Evolutionary conservation across 2,888 invertebrate species (phyloP), one percentile per base, ranked within the genome.

Genomic region (Microplitis manilae): DNA sequence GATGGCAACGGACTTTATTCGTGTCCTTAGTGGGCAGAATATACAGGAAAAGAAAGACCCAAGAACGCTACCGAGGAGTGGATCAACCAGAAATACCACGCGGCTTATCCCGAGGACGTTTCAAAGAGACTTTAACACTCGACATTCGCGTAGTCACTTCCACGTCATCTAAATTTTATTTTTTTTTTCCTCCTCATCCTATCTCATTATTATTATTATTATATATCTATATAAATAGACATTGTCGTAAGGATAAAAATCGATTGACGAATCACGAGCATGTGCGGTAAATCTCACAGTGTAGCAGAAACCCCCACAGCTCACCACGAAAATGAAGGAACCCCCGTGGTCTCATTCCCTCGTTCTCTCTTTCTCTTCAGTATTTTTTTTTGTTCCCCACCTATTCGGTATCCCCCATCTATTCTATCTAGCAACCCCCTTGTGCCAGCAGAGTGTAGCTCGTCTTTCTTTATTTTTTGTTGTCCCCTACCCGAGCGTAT

Each of bases 201-300:
- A 4, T 50, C 50, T 50, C 5, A 9, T 50, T 50, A 2, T 50
- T 13, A 50, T 41, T 41, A 6, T 41, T 41, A 6, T 41, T 41
- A 6, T 41, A 9, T 50, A 50, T 50, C 2, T 13, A 50, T 50
- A 8, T 13, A 50, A 50, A 50, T 50, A 50, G 13, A 2, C 8
- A 50, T 13, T 50, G 8, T 1, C 50, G 13, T 13, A 8, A 50
- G 13, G 13, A 50, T 13, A 13, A 50, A 30, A 59, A 73, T 73
- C 73, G 73, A 73, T 73, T 59, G 38, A 13, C 59, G 60, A 73
- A 73, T 67, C 59, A 59, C 30, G 30, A 67, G 73, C 73, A 73
- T 73, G 73, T 73, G 73, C 59, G 50, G 59, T 67, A 73, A 67
- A 73, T 73, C 73, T 50, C 73, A 73, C 67, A 38, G 20, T 15